These are phyloP conservation scores for Drosophila falleni DNA, from an alignment of 2,888 invertebrate genomes.

Conservation along the genomic window DNA sequence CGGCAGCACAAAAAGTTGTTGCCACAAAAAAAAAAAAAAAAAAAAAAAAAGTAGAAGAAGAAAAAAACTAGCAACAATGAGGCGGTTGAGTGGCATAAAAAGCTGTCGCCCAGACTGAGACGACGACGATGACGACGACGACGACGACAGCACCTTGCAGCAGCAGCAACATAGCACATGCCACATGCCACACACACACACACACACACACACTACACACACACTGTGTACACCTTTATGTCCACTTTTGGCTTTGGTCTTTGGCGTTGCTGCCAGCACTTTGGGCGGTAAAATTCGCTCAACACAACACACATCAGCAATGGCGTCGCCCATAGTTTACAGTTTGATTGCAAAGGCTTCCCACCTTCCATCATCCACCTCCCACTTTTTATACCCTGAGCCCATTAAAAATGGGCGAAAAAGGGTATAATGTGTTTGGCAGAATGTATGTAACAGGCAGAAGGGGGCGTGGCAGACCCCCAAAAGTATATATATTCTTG, in stretches of 20 bases:
- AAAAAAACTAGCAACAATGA: slow-evolving; percentile 50
- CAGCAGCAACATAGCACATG: slow-evolving; percentile 37
- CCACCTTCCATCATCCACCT: too few relatives aligned
- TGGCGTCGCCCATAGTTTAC: slow-evolving; percentile 76
- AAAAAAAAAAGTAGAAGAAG: slow-evolving; percentile 56
- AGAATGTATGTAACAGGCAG: too few relatives aligned
- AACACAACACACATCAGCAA: slow-evolving; percentile 64
- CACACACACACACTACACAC: not conserved
- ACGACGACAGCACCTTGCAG: slow-evolving; percentile 11
- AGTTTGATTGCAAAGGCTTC: slow-evolving; percentile 61
- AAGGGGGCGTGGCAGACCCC: too few relatives aligned
- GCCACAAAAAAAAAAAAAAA: slow-evolving; percentile 19
- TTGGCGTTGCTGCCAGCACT: slow-evolving; percentile 76
- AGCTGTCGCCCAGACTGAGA: slow-evolving; percentile 67
- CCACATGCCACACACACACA: slow-evolving; percentile 30
- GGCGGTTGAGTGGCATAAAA: slow-evolving; percentile 72
- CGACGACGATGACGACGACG: slow-evolving; percentile 6
- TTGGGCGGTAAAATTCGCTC: slow-evolving; percentile 78
- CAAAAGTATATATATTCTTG: too few relatives aligned
- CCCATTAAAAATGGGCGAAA: too few relatives aligned
- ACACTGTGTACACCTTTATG: slow-evolving; percentile 38
- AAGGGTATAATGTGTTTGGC: too few relatives aligned
- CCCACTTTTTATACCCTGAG: too few relatives aligned
- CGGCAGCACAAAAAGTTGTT: slow-evolving; percentile 33
- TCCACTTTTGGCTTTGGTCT: slow-evolving; percentile 60